These are phyloP conservation scores for Syrista parreyssii DNA, from an alignment of 2,888 invertebrate species.

Conservation along the genomic window DNA sequence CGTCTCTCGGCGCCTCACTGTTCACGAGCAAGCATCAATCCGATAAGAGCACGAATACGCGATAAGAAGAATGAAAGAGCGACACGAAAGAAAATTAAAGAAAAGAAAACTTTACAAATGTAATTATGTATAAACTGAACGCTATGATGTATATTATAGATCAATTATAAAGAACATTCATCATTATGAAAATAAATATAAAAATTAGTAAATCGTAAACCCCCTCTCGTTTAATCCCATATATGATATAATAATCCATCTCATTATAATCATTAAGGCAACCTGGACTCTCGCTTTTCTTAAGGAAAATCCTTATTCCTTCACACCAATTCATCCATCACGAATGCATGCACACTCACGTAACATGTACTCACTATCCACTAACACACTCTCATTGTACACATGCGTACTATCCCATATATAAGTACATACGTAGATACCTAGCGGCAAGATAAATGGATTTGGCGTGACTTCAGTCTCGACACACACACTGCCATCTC, in stretches of 20 bases:
- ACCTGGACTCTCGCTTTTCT: not conserved
- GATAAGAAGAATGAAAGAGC: conserved; percentile 42
- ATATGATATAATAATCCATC: not conserved
- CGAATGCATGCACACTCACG: no score
- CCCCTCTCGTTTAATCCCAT: not conserved
- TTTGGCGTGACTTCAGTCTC: conserved; percentile 49
- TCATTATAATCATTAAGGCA: not conserved
- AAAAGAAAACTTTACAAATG: conserved; percentile 53
- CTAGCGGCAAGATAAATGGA: conserved; percentile 49
- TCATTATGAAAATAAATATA: conserved; percentile 58
- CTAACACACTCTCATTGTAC: not conserved
- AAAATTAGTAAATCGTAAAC: conserved; percentile 28
- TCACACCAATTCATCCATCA: not conserved
- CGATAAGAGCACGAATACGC: conserved; percentile 44
- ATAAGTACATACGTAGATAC: not conserved
- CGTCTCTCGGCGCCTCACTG: conserved; percentile 2
- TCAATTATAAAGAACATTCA: conserved; percentile 65
- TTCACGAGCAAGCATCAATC: not conserved
- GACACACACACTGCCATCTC: not conserved
- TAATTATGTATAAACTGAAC: conserved; percentile 66
- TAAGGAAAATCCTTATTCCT: not conserved
- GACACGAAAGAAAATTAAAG: not conserved
- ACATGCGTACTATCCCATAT: not conserved
- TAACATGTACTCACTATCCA: no score
- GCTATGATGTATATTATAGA: conserved; percentile 67